Evolutionary conservation across 2,113 vertebrate genomes (phyloP).

Genomic region (Chloropsis hardwickii): DNA sequence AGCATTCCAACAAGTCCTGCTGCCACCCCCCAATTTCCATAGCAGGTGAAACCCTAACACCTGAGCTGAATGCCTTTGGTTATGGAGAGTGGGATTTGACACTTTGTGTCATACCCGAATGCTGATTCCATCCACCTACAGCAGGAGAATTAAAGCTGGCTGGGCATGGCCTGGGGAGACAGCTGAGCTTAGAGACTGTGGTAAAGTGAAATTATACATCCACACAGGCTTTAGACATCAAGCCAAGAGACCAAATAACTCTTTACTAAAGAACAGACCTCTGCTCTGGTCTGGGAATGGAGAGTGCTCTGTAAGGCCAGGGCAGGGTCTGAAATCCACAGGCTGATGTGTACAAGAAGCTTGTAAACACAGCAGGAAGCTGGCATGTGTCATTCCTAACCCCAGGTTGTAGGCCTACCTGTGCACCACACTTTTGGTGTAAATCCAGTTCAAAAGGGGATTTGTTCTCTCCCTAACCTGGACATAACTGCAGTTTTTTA

Average conservation of each 20-base stretch:
- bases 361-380: not conserved
- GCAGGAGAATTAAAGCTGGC: not conserved
- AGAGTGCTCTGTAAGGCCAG: not conserved
- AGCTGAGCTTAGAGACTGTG: not conserved
- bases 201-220: accelerated
- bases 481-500: not conserved
- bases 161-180: not conserved
- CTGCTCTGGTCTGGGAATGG: accelerated
- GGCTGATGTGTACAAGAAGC: not conserved
- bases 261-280: not conserved
- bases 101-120: not conserved
- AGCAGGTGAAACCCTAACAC: not conserved
- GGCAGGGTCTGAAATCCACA: not conserved
- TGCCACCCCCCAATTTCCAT: not conserved
- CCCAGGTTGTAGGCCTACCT: not conserved
- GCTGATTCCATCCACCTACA: not conserved
- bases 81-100: not conserved
- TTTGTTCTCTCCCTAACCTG: not conserved
- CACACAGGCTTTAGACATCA: not conserved
- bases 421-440: not conserved
- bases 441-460: not conserved
- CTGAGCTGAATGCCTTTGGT: not conserved
- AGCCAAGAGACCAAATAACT: not conserved
- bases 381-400: not conserved
- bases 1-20: accelerated